Evolutionary conservation across 2,888 invertebrate genomes (phyloP), one percentile per base, ranked within the genome.

Genomic region (Ramazzottius varieornatus): DNA sequence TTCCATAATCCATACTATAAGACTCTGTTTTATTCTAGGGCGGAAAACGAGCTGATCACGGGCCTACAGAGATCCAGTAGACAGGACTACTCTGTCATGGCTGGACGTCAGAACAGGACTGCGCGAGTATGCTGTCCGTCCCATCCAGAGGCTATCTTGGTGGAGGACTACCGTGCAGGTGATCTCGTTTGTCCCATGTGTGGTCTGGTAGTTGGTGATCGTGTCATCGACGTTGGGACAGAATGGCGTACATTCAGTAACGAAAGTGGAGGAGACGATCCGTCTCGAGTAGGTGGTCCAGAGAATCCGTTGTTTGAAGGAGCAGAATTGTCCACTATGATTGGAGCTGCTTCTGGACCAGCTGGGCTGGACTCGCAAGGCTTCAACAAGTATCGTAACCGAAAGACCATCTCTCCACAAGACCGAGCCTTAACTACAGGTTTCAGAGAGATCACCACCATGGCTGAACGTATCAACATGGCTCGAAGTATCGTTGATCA

Each of bases 241-340:
- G 98, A 99, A 78, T 99, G 98, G 98, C 83, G 98, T 75, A 98
- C 96, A 67, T 99, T 99, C 78, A 93, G 92, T 73, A 98, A 96
- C 76, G 98, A 99, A 75, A 94, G 93, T 73, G 85, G 86, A 65
- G 88, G 90, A 8, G 89, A 88, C 0, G 98, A 99, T 78, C 94
- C 96, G 1, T 93, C 93, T 78, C 93, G 98, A 86, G 98, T 99
- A 69, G 98, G 98, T 80, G 94, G 94, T 0, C 91, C 96, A 0
- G 98, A 99, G 80, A 99, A 99, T 79, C 90, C 92, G 0, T 79
- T 99, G 1, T 80, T 99, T 0, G 88, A 88, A 71, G 93, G 96
- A 0, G 88, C 91, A 63, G 96, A 99, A 76, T 80, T 99, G 33
- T 91, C 93, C 0, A 99, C 98, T 8, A 88, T 92, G 78, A 98